Conservation (phyloP, 2,888 invertebrate genomes). For the Xylota sylvarum region DNA sequence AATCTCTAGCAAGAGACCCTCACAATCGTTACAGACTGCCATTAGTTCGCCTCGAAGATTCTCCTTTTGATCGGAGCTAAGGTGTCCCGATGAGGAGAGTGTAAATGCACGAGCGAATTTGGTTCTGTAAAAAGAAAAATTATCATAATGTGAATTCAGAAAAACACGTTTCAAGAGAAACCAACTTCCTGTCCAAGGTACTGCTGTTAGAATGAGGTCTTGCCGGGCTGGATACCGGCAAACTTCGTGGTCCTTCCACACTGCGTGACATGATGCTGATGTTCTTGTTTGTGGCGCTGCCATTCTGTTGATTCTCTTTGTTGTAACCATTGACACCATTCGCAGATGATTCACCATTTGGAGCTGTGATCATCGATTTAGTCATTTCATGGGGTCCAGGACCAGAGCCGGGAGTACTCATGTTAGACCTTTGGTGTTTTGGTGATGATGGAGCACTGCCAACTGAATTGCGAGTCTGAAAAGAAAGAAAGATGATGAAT, state of each 20-base stretch:
- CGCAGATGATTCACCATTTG: constrained; percentile 69
- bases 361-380: constrained; percentile 77
- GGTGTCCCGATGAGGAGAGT: constrained; percentile 84
- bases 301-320: constrained; percentile 79
- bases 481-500: background rate
- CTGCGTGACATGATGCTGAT: constrained; percentile 86
- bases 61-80: constrained; percentile 86
- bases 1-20: constrained; percentile 96
- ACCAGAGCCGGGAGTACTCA: constrained; percentile 83
- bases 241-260: constrained; percentile 87
- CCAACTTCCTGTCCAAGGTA: constrained; percentile 86
- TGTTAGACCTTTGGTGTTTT: constrained; percentile 85
- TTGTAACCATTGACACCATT: constrained; percentile 78
- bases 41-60: constrained; percentile 91
- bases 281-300: constrained; percentile 81
- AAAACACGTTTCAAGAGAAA: constrained; percentile 21
- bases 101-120: constrained; percentile 88
- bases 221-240: constrained; percentile 85
- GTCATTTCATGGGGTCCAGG: constrained; percentile 79
- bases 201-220: constrained; percentile 85
- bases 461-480: constrained; percentile 85
- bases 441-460: constrained; percentile 88
- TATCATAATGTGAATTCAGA: background rate
- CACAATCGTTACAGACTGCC: constrained; percentile 97
- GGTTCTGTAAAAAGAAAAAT: constrained; percentile 84